Evolutionary conservation across 2,888 invertebrate species (phyloP).

Genomic region (Germaria angustata): DNA sequence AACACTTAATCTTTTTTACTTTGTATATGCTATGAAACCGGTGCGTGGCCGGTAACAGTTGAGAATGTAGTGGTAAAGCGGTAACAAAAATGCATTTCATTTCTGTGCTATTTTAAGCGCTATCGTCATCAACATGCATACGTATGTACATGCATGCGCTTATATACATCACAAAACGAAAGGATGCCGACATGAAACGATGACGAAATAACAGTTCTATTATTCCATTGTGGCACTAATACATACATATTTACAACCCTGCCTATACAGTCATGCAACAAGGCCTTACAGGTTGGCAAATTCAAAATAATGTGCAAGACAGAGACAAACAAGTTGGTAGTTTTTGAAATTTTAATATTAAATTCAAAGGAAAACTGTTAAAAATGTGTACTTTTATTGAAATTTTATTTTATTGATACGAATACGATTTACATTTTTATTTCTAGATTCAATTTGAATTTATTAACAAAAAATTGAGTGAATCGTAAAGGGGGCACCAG

Average conservation of each 20-base stretch:
- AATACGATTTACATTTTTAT: no score
- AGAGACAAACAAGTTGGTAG: background rate
- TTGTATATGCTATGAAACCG: conserved; percentile 64
- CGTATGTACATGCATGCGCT: background rate
- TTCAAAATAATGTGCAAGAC: background rate
- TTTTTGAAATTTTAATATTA: no score
- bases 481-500: no score
- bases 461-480: no score
- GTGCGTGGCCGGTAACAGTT: conserved; percentile 76
- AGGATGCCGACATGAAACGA: conserved; percentile 65
- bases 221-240: conserved; percentile 8
- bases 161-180: conserved; percentile 48
- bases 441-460: no score
- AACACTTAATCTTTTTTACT: background rate
- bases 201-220: conserved; percentile 52
- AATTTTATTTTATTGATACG: no score
- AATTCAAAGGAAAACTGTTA: no score
- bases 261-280: background rate
- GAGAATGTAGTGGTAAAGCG: conserved; percentile 76
- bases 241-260: background rate
- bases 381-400: no score
- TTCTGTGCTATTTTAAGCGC: conserved; percentile 61
- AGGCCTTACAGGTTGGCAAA: conserved; percentile 36
- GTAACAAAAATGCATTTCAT: conserved; percentile 47
- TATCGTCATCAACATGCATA: conserved; percentile 29